These are phyloP conservation scores for Sinodicranocentrus sp. DNA, from an alignment of 2,888 invertebrate genomes.

Conservation along the genomic window DNA sequence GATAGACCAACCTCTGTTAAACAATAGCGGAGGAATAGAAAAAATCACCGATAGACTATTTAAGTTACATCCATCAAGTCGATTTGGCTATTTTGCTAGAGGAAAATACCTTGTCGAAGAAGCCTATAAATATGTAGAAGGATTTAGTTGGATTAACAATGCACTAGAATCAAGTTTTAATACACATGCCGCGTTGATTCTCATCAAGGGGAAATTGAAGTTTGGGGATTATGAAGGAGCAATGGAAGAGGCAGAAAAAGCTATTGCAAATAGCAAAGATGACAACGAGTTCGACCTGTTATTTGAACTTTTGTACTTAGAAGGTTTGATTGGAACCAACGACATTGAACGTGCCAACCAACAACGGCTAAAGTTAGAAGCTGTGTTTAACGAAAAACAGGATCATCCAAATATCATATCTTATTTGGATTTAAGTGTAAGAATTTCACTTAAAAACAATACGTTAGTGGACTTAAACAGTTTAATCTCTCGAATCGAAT, in stretches of 20 bases:
- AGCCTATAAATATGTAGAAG: constrained; percentile 50
- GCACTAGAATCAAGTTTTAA: constrained; percentile 72
- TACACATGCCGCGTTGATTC: constrained; percentile 64
- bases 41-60: constrained; percentile 71
- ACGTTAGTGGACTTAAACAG: constrained; percentile 2
- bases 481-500: constrained; percentile 5
- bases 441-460: constrained; percentile 38
- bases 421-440: constrained; percentile 49
- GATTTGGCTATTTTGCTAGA: constrained; percentile 73
- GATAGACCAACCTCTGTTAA: constrained; percentile 18
- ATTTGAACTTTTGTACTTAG: constrained; percentile 57
- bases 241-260: constrained; percentile 56
- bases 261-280: constrained; percentile 37
- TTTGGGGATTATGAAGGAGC: constrained; percentile 73
- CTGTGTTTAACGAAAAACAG: constrained; percentile 20
- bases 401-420: constrained; percentile 19
- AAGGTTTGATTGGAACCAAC: constrained; percentile 59
- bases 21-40: constrained; percentile 55
- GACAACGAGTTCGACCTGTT: constrained; percentile 31
- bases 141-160: constrained; percentile 70
- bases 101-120: constrained; percentile 72
- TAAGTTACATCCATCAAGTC: constrained; percentile 74
- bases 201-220: constrained; percentile 67
- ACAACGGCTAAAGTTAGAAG: constrained; percentile 25
- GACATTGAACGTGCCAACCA: constrained; percentile 37